These are phyloP conservation scores for Dendrophyllia cribrosa DNA, from an alignment of 64 coral and sea anemone species.

Conservation along the genomic window DNA sequence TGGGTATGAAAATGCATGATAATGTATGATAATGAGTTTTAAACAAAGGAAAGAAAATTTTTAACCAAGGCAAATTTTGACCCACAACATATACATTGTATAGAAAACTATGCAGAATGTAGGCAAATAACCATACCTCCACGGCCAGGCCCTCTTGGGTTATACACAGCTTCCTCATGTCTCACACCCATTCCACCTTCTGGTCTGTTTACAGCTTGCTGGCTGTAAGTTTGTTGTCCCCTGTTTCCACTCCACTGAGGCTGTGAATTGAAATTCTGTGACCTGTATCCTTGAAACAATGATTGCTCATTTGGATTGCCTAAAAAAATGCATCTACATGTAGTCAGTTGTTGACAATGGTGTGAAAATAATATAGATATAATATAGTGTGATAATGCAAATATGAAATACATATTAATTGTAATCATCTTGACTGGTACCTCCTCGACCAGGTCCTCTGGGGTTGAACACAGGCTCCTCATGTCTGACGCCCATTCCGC, in stretches of 20 bases:
- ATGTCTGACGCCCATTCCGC: neutral
- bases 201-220: neutral
- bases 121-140: no score
- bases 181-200: neutral
- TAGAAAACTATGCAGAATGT: no score
- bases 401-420: neutral
- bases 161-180: conserved; percentile 20
- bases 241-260: neutral
- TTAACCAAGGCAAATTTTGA: no score
- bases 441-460: conserved; percentile 5
- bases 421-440: no score
- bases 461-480: conserved; percentile 10
- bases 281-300: neutral
- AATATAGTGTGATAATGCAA: neutral
- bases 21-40: no score
- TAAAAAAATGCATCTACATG: neutral
- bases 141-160: conserved; percentile 9
- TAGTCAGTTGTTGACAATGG: neutral
- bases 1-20: no score
- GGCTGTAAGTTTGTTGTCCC: neutral
- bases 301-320: neutral
- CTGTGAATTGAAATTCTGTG: neutral
- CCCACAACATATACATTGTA: no score
- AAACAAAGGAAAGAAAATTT: no score
- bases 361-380: neutral